Percentiles rank a stretch among this genome's conserved stretches.
Conservation (phyloP, 2,888 invertebrate genomes). For the Hyppa rectilinea region DNA sequence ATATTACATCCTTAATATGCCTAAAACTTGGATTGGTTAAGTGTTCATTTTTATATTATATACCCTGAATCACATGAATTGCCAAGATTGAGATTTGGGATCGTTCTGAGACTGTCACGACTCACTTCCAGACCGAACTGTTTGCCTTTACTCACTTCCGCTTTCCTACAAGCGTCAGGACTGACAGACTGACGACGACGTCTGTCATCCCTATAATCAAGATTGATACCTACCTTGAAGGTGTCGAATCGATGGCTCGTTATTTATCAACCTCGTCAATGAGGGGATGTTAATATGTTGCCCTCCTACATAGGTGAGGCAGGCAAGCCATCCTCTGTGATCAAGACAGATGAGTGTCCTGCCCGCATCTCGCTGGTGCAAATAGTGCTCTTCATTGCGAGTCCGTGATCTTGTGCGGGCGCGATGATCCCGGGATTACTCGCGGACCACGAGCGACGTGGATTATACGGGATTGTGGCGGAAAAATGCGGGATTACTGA, state of each 20-base stretch:
- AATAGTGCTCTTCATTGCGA: constrained; percentile 5
- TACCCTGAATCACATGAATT: no score
- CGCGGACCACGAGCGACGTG: constrained; percentile 16
- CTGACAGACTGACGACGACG: no score
- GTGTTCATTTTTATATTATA: no score
- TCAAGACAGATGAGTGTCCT: constrained; percentile 44
- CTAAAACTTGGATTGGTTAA: not conserved
- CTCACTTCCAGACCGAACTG: not conserved
- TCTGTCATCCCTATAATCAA: constrained; percentile 12
- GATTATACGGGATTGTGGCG: constrained; percentile 41
- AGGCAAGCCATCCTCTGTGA: constrained; percentile 32
- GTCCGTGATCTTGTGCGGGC: constrained; percentile 36
- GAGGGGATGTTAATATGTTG: not conserved
- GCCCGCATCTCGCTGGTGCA: not conserved
- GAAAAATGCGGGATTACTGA: constrained; percentile 28
- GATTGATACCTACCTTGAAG: constrained; percentile 33
- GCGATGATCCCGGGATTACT: constrained; percentile 52
- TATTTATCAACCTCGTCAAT: constrained; percentile 33
- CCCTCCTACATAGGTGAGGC: not conserved
- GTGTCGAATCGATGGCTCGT: constrained; percentile 17
- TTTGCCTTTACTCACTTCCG: not conserved
- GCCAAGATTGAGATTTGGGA: not conserved
- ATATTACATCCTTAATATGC: not conserved
- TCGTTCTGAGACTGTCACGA: no score
- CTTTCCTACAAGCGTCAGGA: not conserved